These are phyloP conservation scores for Pemphigus obesinymphae DNA, from an alignment of 1,140 invertebrate genomes.

Conservation along the genomic window DNA sequence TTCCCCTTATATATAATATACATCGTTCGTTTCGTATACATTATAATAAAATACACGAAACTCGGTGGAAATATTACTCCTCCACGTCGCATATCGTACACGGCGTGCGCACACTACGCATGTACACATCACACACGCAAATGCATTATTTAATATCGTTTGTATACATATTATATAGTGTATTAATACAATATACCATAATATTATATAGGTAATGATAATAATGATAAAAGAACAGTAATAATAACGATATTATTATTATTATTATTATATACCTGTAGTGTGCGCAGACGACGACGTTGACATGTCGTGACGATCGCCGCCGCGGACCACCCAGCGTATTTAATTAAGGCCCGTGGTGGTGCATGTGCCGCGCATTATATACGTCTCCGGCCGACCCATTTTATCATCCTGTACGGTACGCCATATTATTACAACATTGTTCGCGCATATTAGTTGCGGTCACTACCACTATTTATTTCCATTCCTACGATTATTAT, in stretches of 20 bases:
- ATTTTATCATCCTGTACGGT: too few relatives aligned
- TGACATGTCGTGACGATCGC: slow-evolving; percentile 35
- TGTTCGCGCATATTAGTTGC: too few relatives aligned
- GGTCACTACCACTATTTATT: too few relatives aligned
- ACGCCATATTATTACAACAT: too few relatives aligned
- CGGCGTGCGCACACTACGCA: background rate
- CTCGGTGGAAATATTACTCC: too few relatives aligned
- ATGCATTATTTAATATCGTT: background rate
- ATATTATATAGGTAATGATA: background rate
- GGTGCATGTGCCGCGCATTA: background rate
- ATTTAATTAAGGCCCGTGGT: slow-evolving; percentile 29
- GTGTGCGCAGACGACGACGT: background rate
- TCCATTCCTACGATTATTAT: too few relatives aligned
- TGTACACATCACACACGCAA: background rate
- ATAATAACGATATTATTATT: background rate
- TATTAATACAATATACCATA: background rate
- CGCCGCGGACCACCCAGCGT: slow-evolving; percentile 28
- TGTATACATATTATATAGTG: background rate
- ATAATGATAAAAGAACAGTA: background rate
- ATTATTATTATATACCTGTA: background rate
- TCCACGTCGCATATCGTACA: background rate
- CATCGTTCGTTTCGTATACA: too few relatives aligned
- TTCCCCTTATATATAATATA: too few relatives aligned
- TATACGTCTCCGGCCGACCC: background rate
- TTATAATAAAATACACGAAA: too few relatives aligned